Evolutionary conservation across 1,140 invertebrate species (phyloP), one percentile per base, ranked within the genome.

Genomic region (Pissodes strobi): DNA sequence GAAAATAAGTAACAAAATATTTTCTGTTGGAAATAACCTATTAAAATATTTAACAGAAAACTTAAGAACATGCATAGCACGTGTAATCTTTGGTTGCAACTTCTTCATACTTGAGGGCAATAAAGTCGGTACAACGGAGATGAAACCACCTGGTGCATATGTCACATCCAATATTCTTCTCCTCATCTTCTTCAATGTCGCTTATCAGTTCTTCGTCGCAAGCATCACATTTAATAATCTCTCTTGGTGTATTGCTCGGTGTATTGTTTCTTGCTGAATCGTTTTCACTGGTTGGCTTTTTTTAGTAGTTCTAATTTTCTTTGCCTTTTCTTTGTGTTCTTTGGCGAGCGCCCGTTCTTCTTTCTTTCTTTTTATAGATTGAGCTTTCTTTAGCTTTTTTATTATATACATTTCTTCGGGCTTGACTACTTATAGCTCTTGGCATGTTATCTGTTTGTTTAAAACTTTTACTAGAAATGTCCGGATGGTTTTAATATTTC

Each of bases 121-220:
- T 21, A 27, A 57, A 57, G 9, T 57, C 38, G 5, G 53, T 57
- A 37, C 53, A 57, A 13, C 17, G 13, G n/a, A 57, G 53, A 22
- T 57, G 38, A 22, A 41, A 57, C 53, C 53, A 57, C 17, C 17
- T 57, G n/a, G 37, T n/a, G 21, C 53, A 57, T 12, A 17, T 30
- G 37, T 57, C 37, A 22, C 53, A 57, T 22, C 53, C 53, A 10
- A 57, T 39, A 57, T 57, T 57, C 41, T 57, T 57, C 22, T 39
- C 18, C 6, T 57, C 17, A 38, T 57, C 38, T 13, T 57, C 53
- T 57, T 57, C 53, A n/a, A 25, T 41, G 12, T 57, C 38, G 22
- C 53, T 57, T 17, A 57, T 25, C 10, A 57, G 22, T 41, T 57
- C 53, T 41, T 57, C 53, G 4, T 43, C 38, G 18, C 38, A 57